Evolutionary conservation across 2,888 invertebrate species (phyloP).

Genomic region (Archaeoteleia sp.): DNA sequence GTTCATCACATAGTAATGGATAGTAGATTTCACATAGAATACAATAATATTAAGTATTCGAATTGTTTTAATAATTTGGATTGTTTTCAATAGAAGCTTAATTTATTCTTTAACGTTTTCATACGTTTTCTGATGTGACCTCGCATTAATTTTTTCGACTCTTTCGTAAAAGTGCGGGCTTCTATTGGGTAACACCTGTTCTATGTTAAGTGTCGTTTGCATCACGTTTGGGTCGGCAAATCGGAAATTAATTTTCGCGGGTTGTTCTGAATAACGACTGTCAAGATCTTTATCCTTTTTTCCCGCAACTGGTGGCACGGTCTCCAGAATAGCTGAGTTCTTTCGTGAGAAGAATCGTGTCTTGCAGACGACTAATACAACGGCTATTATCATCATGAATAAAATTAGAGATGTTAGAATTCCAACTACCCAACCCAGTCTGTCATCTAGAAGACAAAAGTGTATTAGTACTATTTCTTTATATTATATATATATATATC

Average conservation of each 20-base stretch:
- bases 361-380: constrained; percentile 69
- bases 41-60: no score
- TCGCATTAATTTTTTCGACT: no score
- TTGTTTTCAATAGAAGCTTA: no score
- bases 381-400: constrained; percentile 67
- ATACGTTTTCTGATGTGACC: no score
- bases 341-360: constrained; percentile 62
- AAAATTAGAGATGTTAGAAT: constrained; percentile 67
- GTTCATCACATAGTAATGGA: no score
- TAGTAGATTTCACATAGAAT: no score
- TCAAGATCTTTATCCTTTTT: constrained; percentile 30
- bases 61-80: no score
- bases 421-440: constrained; percentile 71
- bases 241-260: constrained; percentile 58
- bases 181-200: constrained; percentile 59
- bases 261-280: constrained; percentile 56
- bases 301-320: constrained; percentile 47
- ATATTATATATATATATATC: background rate
- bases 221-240: constrained; percentile 45
- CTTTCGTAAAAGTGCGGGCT: no score
- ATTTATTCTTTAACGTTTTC: no score
- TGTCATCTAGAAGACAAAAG: constrained; percentile 62
- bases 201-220: constrained; percentile 29
- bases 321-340: constrained; percentile 62
- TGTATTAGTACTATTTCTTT: background rate